phyloP scores from a whole-genome alignment of 2,797 vertebrate genomes.

The Cuniculus paca region DNA sequence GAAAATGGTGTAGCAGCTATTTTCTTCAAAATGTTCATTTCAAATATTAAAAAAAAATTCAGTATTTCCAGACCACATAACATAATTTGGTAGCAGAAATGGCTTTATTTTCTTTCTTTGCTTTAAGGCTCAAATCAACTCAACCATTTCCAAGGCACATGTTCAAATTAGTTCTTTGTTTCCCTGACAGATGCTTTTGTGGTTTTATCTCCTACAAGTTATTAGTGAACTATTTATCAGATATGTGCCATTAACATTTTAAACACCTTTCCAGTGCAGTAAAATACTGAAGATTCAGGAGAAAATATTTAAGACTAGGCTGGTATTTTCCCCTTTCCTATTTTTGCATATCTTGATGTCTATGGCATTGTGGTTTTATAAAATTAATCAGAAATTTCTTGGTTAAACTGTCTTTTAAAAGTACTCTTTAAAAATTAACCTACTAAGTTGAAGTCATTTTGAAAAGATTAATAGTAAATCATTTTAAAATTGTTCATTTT shows the following conservation, averaged over 20 bases:
- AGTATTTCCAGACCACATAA: conserved; percentile 58
- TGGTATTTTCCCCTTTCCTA: neutral
- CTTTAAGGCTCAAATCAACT: conserved; percentile 56
- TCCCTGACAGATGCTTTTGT: conserved; percentile 23
- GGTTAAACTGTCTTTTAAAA: neutral
- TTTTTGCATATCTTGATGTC: neutral
- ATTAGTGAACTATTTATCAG: conserved; percentile 65
- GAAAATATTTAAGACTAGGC: neutral
- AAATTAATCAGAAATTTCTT: neutral
- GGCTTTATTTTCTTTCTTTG: conserved; percentile 59
- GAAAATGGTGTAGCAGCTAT: neutral
- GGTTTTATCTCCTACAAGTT: conserved; percentile 9
- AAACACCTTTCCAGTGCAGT: neutral
- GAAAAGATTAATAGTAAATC: neutral
- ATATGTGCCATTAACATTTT: neutral
- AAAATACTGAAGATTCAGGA: neutral
- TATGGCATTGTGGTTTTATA: neutral
- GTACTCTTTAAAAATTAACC: neutral
- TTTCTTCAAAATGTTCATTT: conserved; percentile 63
- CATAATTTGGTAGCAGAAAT: conserved; percentile 48
- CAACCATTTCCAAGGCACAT: conserved; percentile 44
- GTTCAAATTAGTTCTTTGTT: conserved; percentile 35
- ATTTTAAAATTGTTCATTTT: neutral
- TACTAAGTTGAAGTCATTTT: neutral
- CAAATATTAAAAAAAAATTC: conserved; percentile 56